Evolutionary conservation across 1,140 invertebrate species (phyloP).

Genomic region (Polyergus mexicanus): DNA sequence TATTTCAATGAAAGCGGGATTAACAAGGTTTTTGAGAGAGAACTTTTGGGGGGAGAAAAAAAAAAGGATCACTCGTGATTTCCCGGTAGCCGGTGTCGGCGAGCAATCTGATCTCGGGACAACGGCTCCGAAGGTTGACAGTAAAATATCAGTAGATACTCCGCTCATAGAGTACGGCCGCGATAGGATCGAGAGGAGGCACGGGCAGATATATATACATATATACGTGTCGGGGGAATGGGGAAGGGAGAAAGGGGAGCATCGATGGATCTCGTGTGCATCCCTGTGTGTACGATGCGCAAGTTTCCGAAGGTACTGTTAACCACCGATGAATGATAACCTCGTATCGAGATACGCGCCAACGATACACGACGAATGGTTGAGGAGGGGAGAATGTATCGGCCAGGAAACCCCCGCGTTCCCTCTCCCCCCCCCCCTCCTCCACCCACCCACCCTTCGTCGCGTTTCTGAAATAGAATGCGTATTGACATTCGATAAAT

Average conservation of each 20-base stretch:
- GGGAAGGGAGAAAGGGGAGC: conserved; percentile 66
- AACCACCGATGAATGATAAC: conserved; percentile 84
- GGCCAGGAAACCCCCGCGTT: conserved; percentile 44
- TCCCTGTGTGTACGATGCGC: conserved; percentile 40
- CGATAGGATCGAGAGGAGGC: conserved; percentile 81
- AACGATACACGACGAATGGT: conserved; percentile 81
- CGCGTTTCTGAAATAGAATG: conserved; percentile 67
- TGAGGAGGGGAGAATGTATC: conserved; percentile 71
- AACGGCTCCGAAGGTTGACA: conserved; percentile 85
- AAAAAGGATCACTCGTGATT: conserved; percentile 75
- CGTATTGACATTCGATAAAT: conserved; percentile 69
- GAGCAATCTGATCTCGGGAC: conserved; percentile 83
- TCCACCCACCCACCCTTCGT: background rate
- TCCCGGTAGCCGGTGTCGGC: conserved; percentile 81
- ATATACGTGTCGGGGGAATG: conserved; percentile 71
- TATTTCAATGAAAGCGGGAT: background rate
- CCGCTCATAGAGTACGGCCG: conserved; percentile 75
- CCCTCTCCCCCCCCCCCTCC: too few relatives aligned
- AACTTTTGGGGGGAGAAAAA: too few relatives aligned
- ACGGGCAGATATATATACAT: conserved; percentile 76
- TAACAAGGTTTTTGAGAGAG: background rate
- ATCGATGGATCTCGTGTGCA: conserved; percentile 39
- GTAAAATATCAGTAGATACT: conserved; percentile 86
- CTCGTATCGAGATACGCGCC: conserved; percentile 81
- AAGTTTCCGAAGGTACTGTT: conserved; percentile 79